Evolutionary conservation across 2,113 vertebrate species (phyloP), one percentile per base, ranked within the genome.

Genomic region (Sigmodon hispidus): DNA sequence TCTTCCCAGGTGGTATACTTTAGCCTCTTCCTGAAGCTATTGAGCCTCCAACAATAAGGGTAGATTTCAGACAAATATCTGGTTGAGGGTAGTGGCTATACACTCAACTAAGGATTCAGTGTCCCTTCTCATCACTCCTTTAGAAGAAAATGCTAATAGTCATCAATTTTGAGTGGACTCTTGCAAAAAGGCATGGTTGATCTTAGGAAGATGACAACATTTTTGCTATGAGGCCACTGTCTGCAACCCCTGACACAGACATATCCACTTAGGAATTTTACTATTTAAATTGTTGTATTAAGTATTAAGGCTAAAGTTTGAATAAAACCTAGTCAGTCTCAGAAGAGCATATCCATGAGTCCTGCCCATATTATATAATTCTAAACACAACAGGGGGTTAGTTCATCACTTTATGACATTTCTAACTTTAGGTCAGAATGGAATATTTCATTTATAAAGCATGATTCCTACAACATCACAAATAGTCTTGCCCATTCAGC

Each of bases 231-330:
- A 40, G 40, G 40, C 43, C 43, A 15, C 13, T 31, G 48, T 48
- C 43, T 76, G 5, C 13, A 48, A 16, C 6, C 5, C 43, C 13
- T 48, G 4, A 11, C 21, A 34, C 52, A 16, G 3, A 7, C 0
- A 3, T 19, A 52, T 50, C 12, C 4, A 79, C 21, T 79, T 19
- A 21, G 6, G 72, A 0, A 29, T 63, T 84, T 52, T 87, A 17
- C 73, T 92, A 80, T 85, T 88, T 40, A 94, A 88, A 85, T 50
- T 24, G 11, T 0, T 26, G 4, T 63, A 2, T 1, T 89, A 79
- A 89, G 1, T 29, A 40, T 0, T 55, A 57, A 3, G 10, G 3
- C 59, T 65, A 59, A 57, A 86, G 22, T 88, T 21, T 36, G 29
- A 57, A 0, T 52, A 73, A 43, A 8, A 65, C 0, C 2, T 0